Evolutionary conservation across 2,888 invertebrate genomes (phyloP).

Genomic region (Thymelicus sylvestris): DNA sequence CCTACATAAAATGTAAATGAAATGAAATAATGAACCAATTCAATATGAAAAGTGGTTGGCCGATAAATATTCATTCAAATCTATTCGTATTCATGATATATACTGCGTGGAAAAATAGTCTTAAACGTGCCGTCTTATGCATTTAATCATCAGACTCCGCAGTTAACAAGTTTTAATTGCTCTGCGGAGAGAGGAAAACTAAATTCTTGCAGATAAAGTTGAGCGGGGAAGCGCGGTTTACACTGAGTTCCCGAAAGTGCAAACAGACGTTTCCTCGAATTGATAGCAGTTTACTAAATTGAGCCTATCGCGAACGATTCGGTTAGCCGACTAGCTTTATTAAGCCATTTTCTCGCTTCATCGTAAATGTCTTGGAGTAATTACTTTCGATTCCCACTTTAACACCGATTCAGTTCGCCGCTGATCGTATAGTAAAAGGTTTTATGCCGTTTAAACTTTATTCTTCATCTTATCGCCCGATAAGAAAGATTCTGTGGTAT

Average conservation of each 20-base stretch:
- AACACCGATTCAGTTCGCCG: constrained; percentile 60
- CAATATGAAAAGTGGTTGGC: constrained; percentile 51
- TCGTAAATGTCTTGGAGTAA: constrained; percentile 79
- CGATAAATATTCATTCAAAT: constrained; percentile 43
- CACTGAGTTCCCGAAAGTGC: constrained; percentile 33
- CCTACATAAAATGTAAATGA: not conserved
- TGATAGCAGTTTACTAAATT: constrained; percentile 52
- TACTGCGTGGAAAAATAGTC: constrained; percentile 21
- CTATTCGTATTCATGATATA: constrained; percentile 35
- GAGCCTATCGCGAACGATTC: constrained; percentile 59
- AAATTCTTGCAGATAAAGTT: constrained; percentile 38
- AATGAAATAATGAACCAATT: not conserved
- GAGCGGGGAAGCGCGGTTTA: constrained; percentile 31
- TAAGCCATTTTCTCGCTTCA: constrained; percentile 74
- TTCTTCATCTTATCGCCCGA: constrained; percentile 9
- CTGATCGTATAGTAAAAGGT: constrained; percentile 46
- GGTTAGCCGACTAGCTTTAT: constrained; percentile 78
- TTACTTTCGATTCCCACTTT: constrained; percentile 77
- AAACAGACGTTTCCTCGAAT: constrained; percentile 39
- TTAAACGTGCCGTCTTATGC: constrained; percentile 34
- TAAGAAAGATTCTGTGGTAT: constrained; percentile 18
- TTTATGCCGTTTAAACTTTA: constrained; percentile 29
- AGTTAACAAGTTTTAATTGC: constrained; percentile 38
- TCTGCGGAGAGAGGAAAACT: constrained; percentile 37
- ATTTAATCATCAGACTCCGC: constrained; percentile 35